Percentiles rank a stretch among this genome's conserved stretches.
Evolutionary conservation across 2,888 invertebrate species (phyloP).

Genomic region (Amphipoea lucens): DNA sequence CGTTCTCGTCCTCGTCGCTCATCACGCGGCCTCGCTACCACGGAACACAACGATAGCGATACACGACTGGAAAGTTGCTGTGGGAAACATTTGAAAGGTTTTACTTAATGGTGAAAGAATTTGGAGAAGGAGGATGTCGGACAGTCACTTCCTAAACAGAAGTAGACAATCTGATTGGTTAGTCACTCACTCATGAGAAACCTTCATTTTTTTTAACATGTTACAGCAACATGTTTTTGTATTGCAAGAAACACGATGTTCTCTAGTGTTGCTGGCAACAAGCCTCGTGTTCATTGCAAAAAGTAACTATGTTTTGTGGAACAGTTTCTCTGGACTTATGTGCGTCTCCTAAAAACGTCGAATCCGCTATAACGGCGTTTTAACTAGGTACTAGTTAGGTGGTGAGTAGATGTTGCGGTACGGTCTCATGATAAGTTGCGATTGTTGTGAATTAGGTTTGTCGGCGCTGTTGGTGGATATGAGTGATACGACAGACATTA

Average conservation of each 20-base stretch:
- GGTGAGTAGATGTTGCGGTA: neutral
- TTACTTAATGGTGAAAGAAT: neutral
- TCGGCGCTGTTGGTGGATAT: neutral
- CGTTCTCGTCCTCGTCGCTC: conserved; percentile 32
- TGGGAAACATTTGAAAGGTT: conserved; percentile 1
- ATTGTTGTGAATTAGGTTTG: neutral
- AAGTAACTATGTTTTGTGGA: neutral
- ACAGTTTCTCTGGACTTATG: neutral
- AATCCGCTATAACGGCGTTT: too few species aligned
- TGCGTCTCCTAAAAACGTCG: neutral
- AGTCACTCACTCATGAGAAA: neutral
- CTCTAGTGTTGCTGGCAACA: neutral
- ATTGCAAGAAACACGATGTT: neutral
- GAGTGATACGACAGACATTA: too few species aligned
- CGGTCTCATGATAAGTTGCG: neutral
- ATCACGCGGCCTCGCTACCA: conserved; percentile 65
- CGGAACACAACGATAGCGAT: conserved; percentile 37
- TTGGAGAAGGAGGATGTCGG: neutral
- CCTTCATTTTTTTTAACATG: neutral
- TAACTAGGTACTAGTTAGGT: neutral
- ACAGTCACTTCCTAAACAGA: neutral
- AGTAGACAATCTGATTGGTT: neutral
- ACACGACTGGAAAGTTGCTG: conserved; percentile 25
- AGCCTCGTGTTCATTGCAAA: neutral
- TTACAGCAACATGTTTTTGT: conserved; percentile 12